These are phyloP conservation scores for Promerops cafer DNA, from an alignment of 2,113 vertebrate genomes.

Conservation along the genomic window DNA sequence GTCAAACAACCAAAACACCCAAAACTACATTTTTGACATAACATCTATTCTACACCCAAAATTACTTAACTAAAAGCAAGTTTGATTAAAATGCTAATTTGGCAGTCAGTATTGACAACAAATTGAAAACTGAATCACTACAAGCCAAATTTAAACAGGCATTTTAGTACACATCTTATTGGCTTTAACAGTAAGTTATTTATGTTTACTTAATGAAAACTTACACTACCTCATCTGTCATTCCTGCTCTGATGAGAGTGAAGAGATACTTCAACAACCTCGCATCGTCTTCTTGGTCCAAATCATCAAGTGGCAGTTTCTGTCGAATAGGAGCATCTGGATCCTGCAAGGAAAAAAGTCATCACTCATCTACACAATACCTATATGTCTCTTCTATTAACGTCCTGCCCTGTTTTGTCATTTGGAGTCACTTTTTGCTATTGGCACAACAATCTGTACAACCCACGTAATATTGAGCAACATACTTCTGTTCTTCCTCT, in stretches of 20 bases:
- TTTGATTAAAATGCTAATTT: not conserved
- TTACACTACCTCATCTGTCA: conserved; percentile 88
- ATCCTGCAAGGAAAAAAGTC: conserved; percentile 71
- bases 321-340: conserved; percentile 95
- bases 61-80: not conserved
- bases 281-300: conserved; percentile 91
- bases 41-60: not conserved
- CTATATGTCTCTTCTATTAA: not conserved
- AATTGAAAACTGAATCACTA: not conserved
- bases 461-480: not conserved
- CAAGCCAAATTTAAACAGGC: not conserved
- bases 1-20: not conserved
- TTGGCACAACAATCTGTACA: not conserved
- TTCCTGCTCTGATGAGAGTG: conserved; percentile 90
- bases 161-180: not conserved
- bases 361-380: not conserved
- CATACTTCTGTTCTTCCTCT: not conserved
- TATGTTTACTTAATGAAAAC: not conserved
- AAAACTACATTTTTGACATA: not conserved
- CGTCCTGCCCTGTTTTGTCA: not conserved
- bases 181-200: not conserved
- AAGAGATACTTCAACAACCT: conserved; percentile 92
- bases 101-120: not conserved
- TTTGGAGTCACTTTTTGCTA: not conserved
- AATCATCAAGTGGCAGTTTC: conserved; percentile 90